phyloP scores from a whole-genome alignment of 2,797 vertebrate genomes.

The Chloroceryle inda region DNA sequence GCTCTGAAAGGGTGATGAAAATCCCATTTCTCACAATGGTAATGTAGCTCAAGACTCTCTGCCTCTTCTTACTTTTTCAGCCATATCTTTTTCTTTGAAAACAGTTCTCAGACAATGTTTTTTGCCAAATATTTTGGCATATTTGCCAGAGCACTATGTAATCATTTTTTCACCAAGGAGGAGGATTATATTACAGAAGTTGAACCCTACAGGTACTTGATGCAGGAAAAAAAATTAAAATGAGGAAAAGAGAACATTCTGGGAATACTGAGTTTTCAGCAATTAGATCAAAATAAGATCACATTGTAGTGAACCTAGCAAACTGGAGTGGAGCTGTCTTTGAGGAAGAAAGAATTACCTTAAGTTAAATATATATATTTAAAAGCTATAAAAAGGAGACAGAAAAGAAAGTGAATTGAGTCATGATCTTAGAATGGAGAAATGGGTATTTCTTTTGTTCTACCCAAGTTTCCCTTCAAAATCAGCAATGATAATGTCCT shows the following conservation, averaged over 20 bases:
- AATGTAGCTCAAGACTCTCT: neutral
- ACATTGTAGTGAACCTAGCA: neutral
- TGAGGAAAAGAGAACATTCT: neutral
- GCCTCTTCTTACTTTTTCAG: neutral
- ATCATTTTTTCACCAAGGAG: neutral
- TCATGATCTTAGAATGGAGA: slow-evolving; percentile 21
- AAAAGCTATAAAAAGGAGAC: neutral
- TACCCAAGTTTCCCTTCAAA: neutral
- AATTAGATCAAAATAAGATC: neutral
- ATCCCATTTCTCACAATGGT: neutral
- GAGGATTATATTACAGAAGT: neutral
- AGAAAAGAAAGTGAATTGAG: slow-evolving; percentile 21
- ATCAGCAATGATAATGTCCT: neutral
- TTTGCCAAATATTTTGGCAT: neutral
- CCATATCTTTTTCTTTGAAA: neutral
- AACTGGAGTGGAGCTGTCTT: neutral
- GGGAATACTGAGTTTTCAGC: neutral
- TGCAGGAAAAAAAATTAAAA: neutral
- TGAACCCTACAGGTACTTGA: neutral
- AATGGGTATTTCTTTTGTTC: neutral
- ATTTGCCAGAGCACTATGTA: neutral
- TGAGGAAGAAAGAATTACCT: neutral
- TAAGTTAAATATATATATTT: neutral
- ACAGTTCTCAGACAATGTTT: neutral
- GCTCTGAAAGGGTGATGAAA: slow-evolving; percentile 30